A percentile compares a stretch with the other conserved stretches of the same genome.
Evolutionary conservation across 2,113 vertebrate species (phyloP).

Genomic region (Pimephales promelas): DNA sequence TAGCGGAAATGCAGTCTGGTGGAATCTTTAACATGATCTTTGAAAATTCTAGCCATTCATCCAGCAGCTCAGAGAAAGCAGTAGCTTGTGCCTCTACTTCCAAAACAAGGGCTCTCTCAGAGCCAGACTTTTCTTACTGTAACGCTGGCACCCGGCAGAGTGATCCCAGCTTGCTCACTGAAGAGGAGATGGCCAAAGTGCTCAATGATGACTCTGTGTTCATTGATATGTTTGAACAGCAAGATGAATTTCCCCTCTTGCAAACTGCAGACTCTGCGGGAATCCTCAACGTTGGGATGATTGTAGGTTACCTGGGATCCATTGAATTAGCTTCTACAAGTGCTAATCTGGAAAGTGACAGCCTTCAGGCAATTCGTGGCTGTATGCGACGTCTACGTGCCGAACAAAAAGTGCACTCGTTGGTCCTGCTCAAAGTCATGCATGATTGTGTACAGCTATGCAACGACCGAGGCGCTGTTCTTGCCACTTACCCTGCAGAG

Average conservation of each 20-base stretch:
- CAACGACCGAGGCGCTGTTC: constrained; percentile 80
- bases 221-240: constrained; percentile 71
- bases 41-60: constrained; percentile 84
- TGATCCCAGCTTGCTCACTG: constrained; percentile 77
- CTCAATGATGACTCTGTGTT: constrained; percentile 82
- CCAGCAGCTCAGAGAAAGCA: constrained; percentile 77
- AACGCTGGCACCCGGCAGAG: constrained; percentile 60
- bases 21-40: constrained; percentile 97
- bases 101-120: constrained; percentile 70
- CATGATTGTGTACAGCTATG: constrained; percentile 92
- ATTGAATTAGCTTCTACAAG: constrained; percentile 92
- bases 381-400: constrained; percentile 95
- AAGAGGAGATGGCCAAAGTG: constrained; percentile 81
- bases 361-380: constrained; percentile 93
- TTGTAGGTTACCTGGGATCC: constrained; percentile 95
- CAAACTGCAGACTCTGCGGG: constrained; percentile 76
- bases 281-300: constrained; percentile 95
- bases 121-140: constrained; percentile 75
- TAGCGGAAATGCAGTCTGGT: constrained; percentile 94
- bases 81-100: constrained; percentile 49
- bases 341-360: constrained; percentile 88
- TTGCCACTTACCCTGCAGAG: constrained; percentile 94
- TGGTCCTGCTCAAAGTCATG: constrained; percentile 95
- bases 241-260: constrained; percentile 73
- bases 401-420: constrained; percentile 92